Conservation (phyloP, 2,888 invertebrate species). For the Ypsolopha sequella region DNA sequence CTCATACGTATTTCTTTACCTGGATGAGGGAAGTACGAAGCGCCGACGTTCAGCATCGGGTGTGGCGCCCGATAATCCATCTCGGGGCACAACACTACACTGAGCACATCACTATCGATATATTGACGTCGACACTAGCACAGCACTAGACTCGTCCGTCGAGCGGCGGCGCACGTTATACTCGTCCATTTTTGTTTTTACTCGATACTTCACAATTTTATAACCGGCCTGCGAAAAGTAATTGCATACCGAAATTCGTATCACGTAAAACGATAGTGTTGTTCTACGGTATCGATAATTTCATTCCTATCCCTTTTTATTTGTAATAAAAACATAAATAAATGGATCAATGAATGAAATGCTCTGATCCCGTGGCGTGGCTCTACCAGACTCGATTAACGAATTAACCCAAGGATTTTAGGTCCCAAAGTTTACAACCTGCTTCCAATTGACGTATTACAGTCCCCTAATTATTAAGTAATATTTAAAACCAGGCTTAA, state of each 20-base stretch:
- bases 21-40: conserved; percentile 54
- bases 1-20: conserved; percentile 27
- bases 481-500: no score
- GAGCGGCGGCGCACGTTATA: conserved; percentile 16
- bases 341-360: no score
- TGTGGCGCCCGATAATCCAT: conserved; percentile 64
- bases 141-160: conserved; percentile 24
- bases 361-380: no score
- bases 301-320: no score
- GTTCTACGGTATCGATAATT: not conserved
- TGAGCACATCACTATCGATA: conserved; percentile 17
- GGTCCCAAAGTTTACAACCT: no score
- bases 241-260: not conserved
- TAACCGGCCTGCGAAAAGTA: conserved; percentile 1
- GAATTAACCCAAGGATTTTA: no score
- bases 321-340: no score
- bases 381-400: no score
- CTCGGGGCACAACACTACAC: conserved; percentile 11
- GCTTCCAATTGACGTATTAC: no score
- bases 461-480: no score
- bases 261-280: not conserved
- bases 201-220: conserved; percentile 4
- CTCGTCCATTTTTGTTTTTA: conserved; percentile 12
- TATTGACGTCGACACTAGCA: conserved; percentile 12
- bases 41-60: conserved; percentile 47